phyloP scores from a whole-genome alignment of 30 jellyfish, hydroid and myxozoan genomes.

The Cassiopea xamachana region DNA sequence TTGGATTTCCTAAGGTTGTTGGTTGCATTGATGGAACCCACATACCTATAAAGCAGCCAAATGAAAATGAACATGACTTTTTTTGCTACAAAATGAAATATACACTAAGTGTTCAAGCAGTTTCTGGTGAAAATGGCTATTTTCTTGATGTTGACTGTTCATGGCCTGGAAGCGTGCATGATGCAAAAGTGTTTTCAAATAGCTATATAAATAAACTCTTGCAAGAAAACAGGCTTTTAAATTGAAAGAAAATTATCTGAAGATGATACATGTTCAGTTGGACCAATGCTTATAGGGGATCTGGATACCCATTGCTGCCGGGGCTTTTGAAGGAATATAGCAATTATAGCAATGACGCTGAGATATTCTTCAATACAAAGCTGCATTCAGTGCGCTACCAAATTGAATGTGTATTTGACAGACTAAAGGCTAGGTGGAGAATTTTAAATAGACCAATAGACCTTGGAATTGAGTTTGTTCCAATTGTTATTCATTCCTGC shows the following conservation, averaged over 20 bases:
- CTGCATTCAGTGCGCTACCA: slow-evolving; percentile 74
- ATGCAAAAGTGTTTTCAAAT: neutral
- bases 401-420: slow-evolving; percentile 80
- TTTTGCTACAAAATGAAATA: too few relatives aligned
- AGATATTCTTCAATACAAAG: slow-evolving; percentile 16
- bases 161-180: too few relatives aligned
- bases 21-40: too few relatives aligned
- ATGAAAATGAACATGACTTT: too few relatives aligned
- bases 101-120: slow-evolving; percentile 32
- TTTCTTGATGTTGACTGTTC: too few relatives aligned
- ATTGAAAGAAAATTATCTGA: too few relatives aligned
- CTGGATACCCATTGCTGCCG: slow-evolving; percentile 85
- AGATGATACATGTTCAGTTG: slow-evolving; percentile 17
- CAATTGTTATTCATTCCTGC: slow-evolving; percentile 6
- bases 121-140: neutral
- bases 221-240: slow-evolving; percentile 39
- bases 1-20: slow-evolving; percentile 78
- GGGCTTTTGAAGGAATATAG: neutral
- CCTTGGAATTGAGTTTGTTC: neutral
- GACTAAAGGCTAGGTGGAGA: slow-evolving; percentile 76
- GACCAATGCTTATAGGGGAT: slow-evolving; percentile 73
- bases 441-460: slow-evolving; percentile 64
- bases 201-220: slow-evolving; percentile 39
- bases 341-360: too few relatives aligned
- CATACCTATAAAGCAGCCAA: too few relatives aligned